Evolutionary conservation across 2,797 vertebrate species (phyloP), one percentile per base, ranked within the genome.

Genomic region (Neomorphus geoffroyi): DNA sequence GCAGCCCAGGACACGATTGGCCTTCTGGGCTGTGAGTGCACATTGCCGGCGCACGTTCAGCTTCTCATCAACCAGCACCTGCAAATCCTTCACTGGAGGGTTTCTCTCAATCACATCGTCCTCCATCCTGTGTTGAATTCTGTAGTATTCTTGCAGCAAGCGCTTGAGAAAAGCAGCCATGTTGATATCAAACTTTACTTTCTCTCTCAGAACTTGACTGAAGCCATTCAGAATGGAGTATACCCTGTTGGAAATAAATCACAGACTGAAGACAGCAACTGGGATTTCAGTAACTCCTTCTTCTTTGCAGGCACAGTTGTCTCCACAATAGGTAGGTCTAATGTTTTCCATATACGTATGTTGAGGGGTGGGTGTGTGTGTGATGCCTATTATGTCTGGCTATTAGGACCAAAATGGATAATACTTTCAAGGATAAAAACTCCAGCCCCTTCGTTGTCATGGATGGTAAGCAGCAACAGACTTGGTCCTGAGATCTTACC

Each of bases 241-340:
- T 95, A 97, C 22, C 97, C 97, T 27, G 8, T 89, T 61, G 86
- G 69, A 86, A 97, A 97, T 64, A 56, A 58, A 73, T 88, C 93
- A 18, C 64, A 71, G n/a, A 30, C 69, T 60, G 94, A 86, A 67
- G 88, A 88, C 60, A 96, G 91, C 85, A 97, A 96, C 81, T 98
- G 97, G 97, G 94, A 97, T 94, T 97, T 98, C 74, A 94, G 96
- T 72, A 97, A 97, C 24, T 96, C 97, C 67, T 98, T 98, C 88
- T 96, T 97, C 86, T 98, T 98, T 92, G 97, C 97, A 84, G 96
- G 94, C 70, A 96, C 97, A 0, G 96, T 97, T 46, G 96, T 98
- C 67, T 96, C 96, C 56, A 98, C 97, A 62, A 97, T 97, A 93
- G 97, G 97, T 98, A 79, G 71, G 93, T 71, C 22, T 72, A 35